These are phyloP conservation scores for Istiophorus platypterus DNA, from an alignment of 2,113 vertebrate genomes.

Conservation along the genomic window DNA sequence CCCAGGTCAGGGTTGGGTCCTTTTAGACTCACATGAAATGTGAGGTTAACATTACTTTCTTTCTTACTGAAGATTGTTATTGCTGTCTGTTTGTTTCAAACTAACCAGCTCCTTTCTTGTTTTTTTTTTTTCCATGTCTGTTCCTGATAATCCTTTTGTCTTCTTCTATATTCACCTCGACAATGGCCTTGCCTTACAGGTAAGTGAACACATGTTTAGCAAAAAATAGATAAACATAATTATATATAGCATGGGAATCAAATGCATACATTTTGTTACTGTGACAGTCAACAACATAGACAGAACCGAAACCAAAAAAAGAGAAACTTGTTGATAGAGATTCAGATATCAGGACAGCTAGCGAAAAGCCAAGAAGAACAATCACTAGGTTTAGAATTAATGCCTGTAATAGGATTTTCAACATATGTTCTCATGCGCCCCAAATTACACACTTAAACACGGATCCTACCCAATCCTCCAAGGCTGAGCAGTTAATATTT, in stretches of 20 bases:
- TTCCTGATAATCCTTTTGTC: slow-evolving; percentile 22
- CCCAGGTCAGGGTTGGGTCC: slow-evolving; percentile 47
- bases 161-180: neutral
- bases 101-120: slow-evolving; percentile 49
- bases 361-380: slow-evolving; percentile 23
- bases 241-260: neutral
- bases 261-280: neutral
- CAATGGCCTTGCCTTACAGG: slow-evolving; percentile 47
- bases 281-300: neutral
- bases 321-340: slow-evolving; percentile 30
- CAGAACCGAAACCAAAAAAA: neutral
- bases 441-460: slow-evolving; percentile 72
- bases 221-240: neutral
- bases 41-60: neutral
- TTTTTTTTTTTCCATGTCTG: slow-evolving; percentile 32
- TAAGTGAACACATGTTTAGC: slow-evolving; percentile 60
- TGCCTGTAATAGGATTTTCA: slow-evolving; percentile 77
- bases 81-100: slow-evolving; percentile 29
- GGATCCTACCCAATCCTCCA: slow-evolving; percentile 56
- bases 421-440: slow-evolving; percentile 66
- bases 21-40: slow-evolving; percentile 51
- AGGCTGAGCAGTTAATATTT: slow-evolving; percentile 80
- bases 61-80: slow-evolving; percentile 14
- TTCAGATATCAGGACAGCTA: slow-evolving; percentile 13
- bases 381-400: slow-evolving; percentile 56